Base-by-base conservation (phyloP, 1,140 invertebrate species). In the Camponotus floridanus region DNA sequence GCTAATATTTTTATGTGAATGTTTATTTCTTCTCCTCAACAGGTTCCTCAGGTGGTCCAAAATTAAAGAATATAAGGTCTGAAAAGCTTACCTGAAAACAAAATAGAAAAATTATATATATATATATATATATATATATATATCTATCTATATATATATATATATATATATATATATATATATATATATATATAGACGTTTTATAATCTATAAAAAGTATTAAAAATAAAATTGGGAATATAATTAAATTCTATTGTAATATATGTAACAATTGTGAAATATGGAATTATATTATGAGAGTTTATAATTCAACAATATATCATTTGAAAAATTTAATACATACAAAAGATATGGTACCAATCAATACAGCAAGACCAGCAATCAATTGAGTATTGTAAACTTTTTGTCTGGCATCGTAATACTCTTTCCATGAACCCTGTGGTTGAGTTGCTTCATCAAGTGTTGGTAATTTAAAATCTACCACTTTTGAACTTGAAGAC, bases 361-460 rank as follows among this genome's bases (percentile, higher is more conserved):
- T 90, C 33, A 96, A 88, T 85, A 96, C 95, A 45, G 94, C 92
- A 86, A 97, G 84, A n/a, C 97, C 97, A 67, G 95, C 90, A 39
- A 95, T 85, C n/a, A 98, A 94, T 31, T 96, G 95, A 9, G 95
- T 91, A 91, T 98, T 98, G 94, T 97, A 97, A 91, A 96, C 96
- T 74, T 95, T 94, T 88, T 98, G 96, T 45, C 95, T 95, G 39
- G 96, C 95, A 78, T 96, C 95, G 92, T 97, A 92, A 45, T 96
- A 91, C 26, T 97, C 96, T 90, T 97, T 95, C 97, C 97, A 98
- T 13, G 96, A 96, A 36, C 97, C 97, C 68, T 95, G 94, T 6
- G 97, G 97, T 18, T 96, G 95, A 5, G 97, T 97, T 91, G 98
- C 91, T 89, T 98, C 97, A 91, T 98, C 97, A 96, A 97, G 96